Evolutionary conservation across 1,140 invertebrate genomes (phyloP).

Genomic region (Nasonia vitripennis): DNA sequence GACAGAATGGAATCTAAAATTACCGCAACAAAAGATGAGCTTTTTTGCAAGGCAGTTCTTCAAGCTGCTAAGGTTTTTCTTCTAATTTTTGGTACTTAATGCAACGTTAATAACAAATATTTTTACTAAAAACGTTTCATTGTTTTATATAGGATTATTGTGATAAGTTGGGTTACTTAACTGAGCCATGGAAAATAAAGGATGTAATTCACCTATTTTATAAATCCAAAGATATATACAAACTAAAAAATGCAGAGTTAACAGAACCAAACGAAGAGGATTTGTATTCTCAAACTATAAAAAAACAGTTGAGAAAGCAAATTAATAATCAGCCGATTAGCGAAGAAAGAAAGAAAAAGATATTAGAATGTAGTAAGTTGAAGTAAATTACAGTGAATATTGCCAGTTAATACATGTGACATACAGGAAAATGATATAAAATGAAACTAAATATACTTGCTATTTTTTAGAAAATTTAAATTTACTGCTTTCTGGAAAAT

Average conservation of each 20-base stretch:
- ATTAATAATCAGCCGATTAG: slow-evolving; percentile 37
- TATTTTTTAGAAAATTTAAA: slow-evolving; percentile 32
- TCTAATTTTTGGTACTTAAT: slow-evolving; percentile 28
- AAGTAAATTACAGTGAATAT: not conserved
- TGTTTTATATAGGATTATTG: slow-evolving; percentile 63
- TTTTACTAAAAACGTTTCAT: slow-evolving; percentile 25
- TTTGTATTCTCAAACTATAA: slow-evolving; percentile 48
- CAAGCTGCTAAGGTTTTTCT: slow-evolving; percentile 62
- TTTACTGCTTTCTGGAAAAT: slow-evolving; percentile 33
- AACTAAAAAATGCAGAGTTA: slow-evolving; percentile 7
- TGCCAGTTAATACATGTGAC: not conserved
- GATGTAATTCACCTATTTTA: slow-evolving; percentile 54
- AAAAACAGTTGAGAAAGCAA: slow-evolving; percentile 47
- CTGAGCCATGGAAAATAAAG: slow-evolving; percentile 61
- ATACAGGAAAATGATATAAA: not conserved
- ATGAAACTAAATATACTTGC: slow-evolving; percentile 18
- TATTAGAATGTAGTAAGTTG: slow-evolving; percentile 32
- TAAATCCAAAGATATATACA: slow-evolving; percentile 38
- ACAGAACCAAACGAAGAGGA: slow-evolving; percentile 8
- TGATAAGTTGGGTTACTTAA: slow-evolving; percentile 57
- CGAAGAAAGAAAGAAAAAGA: slow-evolving; percentile 34
- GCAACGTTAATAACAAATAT: not conserved
- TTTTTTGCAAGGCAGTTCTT: slow-evolving; percentile 58
- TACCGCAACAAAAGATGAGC: slow-evolving; percentile 28
- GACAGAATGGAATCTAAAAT: slow-evolving; percentile 51